Percentiles rank a stretch among this genome's conserved stretches.
These are phyloP conservation scores for Diorhabda carinulata DNA, from an alignment of 1,140 invertebrate genomes.

Conservation along the genomic window DNA sequence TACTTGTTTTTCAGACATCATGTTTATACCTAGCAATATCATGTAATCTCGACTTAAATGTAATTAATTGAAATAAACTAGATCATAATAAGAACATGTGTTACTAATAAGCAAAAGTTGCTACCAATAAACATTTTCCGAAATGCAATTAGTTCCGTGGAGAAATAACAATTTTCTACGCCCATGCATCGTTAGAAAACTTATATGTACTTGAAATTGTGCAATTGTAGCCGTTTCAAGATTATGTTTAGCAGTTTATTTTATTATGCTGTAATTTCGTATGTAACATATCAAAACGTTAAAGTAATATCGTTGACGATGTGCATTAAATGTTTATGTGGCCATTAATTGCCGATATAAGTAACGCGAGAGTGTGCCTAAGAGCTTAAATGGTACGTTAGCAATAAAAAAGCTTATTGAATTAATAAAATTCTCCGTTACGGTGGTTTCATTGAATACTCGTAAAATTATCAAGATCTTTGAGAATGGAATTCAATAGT, in stretches of 20 bases:
- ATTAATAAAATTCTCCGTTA: not conserved
- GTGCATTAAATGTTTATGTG: conserved; percentile 7
- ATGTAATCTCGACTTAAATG: no score
- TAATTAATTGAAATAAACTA: no score
- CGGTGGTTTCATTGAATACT: conserved; percentile 2
- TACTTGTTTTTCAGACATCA: no score
- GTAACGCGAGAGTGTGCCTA: not conserved
- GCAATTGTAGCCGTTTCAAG: conserved; percentile 10
- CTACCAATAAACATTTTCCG: conserved; percentile 8
- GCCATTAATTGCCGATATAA: conserved; percentile 8
- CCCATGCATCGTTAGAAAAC: not conserved
- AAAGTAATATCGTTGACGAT: conserved; percentile 10
- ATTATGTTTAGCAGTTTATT: conserved; percentile 15
- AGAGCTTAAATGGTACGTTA: not conserved
- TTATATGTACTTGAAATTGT: conserved; percentile 15
- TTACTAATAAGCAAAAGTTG: no score
- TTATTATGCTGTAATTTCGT: conserved; percentile 12
- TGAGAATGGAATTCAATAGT: not conserved
- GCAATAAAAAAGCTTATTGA: conserved; percentile 1
- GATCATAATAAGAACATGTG: no score
- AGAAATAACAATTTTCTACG: not conserved
- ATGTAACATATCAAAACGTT: conserved; percentile 13
- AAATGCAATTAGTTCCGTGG: not conserved
- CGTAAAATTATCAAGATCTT: not conserved
- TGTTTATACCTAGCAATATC: no score